Evolutionary conservation across 2,888 invertebrate species (phyloP).

Genomic region (Parnassius glacialis): DNA sequence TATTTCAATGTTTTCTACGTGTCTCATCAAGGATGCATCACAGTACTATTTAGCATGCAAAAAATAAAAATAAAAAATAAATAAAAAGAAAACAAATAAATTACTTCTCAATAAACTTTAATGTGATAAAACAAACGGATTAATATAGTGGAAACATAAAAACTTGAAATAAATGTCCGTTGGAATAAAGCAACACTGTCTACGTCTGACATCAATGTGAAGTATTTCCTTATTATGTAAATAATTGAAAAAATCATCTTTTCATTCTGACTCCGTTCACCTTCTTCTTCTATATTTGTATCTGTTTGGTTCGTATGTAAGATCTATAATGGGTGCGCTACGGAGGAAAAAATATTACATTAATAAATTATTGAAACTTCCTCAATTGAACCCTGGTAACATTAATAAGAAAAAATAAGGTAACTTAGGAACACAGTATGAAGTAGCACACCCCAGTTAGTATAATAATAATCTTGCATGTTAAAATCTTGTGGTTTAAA

Average conservation of each 20-base stretch:
- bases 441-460: conserved; percentile 67
- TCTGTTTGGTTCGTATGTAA: conserved; percentile 67
- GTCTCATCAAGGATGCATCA: conserved; percentile 24
- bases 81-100: conserved; percentile 64
- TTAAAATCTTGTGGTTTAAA: conserved; percentile 20
- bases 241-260: conserved; percentile 28
- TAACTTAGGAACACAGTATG: conserved; percentile 6
- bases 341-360: conserved; percentile 54
- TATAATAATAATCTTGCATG: conserved; percentile 19
- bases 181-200: conserved; percentile 56
- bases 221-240: conserved; percentile 33
- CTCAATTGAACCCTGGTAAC: conserved; percentile 20
- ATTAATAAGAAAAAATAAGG: not conserved
- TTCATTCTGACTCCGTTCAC: conserved; percentile 36
- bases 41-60: conserved; percentile 64
- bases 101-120: conserved; percentile 66
- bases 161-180: conserved; percentile 54
- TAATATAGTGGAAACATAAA: conserved; percentile 55
- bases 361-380: conserved; percentile 32
- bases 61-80: conserved; percentile 43
- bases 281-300: conserved; percentile 73
- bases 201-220: conserved; percentile 52
- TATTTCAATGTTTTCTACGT: conserved; percentile 34
- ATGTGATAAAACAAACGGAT: conserved; percentile 63
- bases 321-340: conserved; percentile 76